Conservation (phyloP, 2,888 invertebrate genomes). For the Mimumesa dahlbomi region DNA sequence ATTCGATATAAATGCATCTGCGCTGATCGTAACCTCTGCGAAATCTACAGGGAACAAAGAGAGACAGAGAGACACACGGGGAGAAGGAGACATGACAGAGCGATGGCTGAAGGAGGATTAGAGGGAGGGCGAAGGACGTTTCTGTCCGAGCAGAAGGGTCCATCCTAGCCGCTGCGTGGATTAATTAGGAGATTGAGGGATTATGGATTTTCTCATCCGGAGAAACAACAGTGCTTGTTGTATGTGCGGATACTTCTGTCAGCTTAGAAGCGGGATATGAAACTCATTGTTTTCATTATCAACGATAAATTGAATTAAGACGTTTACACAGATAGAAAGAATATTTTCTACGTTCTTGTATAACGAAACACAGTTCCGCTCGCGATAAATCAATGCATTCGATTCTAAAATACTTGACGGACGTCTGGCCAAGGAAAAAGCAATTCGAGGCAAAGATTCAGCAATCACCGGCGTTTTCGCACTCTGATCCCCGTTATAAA, state of each 20-base stretch:
- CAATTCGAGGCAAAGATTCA: constrained; percentile 43
- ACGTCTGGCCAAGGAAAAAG: constrained; percentile 17
- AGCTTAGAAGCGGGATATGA: no score
- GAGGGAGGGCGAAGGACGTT: constrained; percentile 69
- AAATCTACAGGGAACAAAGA: constrained; percentile 23
- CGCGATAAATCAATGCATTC: constrained; percentile 30
- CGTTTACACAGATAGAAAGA: no score
- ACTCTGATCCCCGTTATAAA: constrained; percentile 57
- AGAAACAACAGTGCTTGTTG: constrained; percentile 42
- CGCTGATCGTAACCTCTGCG: constrained; percentile 68
- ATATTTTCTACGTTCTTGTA: no score
- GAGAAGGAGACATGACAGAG: not conserved
- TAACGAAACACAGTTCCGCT: constrained; percentile 15
- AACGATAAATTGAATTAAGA: no score
- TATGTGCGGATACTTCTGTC: not conserved
- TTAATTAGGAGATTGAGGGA: constrained; percentile 65
- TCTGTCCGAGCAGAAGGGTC: constrained; percentile 60
- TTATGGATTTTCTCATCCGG: constrained; percentile 36
- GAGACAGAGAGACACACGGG: constrained; percentile 8
- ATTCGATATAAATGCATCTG: constrained; percentile 77
- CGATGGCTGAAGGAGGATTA: constrained; percentile 63
- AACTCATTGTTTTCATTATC: no score
- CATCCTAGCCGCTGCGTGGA: constrained; percentile 61
- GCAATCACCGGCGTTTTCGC: constrained; percentile 44
- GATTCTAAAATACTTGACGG: constrained; percentile 19